Evolutionary conservation across 2,888 invertebrate species (phyloP).

Genomic region (Dione vanillae): DNA sequence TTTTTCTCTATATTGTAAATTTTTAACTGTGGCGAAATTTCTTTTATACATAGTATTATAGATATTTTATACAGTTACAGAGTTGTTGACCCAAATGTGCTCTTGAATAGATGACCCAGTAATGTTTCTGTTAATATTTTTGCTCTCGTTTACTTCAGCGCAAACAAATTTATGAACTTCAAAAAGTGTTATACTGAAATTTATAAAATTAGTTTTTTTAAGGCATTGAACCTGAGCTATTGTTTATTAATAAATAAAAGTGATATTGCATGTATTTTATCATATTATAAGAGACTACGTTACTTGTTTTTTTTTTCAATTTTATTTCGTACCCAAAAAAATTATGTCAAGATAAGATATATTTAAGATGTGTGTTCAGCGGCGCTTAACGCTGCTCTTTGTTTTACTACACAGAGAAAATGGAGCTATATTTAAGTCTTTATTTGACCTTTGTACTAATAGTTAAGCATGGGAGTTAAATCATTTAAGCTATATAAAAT

Average conservation of each 20-base stretch:
- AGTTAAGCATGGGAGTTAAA: no score
- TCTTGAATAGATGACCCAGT: constrained; percentile 27
- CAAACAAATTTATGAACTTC: neutral
- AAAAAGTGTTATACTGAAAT: neutral
- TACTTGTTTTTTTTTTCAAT: no score
- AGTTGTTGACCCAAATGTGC: constrained; percentile 28
- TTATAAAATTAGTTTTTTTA: neutral
- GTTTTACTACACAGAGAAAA: no score
- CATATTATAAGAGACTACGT: no score
- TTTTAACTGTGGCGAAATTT: constrained; percentile 4
- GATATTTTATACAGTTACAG: constrained; percentile 22
- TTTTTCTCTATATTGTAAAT: neutral
- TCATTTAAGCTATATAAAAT: no score
- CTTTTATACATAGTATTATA: neutral
- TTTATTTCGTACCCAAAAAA: no score
- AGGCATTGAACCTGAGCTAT: neutral
- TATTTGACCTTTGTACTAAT: no score
- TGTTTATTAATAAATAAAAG: neutral
- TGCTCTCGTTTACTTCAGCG: constrained; percentile 10
- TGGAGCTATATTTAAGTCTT: no score
- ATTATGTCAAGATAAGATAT: no score
- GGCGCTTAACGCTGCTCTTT: neutral
- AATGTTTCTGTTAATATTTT: constrained; percentile 18
- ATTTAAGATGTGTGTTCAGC: neutral
- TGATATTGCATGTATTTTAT: no score